Evolutionary conservation across 2,888 invertebrate species (phyloP), one percentile per base, ranked within the genome.

Genomic region (Euproctis similis): DNA sequence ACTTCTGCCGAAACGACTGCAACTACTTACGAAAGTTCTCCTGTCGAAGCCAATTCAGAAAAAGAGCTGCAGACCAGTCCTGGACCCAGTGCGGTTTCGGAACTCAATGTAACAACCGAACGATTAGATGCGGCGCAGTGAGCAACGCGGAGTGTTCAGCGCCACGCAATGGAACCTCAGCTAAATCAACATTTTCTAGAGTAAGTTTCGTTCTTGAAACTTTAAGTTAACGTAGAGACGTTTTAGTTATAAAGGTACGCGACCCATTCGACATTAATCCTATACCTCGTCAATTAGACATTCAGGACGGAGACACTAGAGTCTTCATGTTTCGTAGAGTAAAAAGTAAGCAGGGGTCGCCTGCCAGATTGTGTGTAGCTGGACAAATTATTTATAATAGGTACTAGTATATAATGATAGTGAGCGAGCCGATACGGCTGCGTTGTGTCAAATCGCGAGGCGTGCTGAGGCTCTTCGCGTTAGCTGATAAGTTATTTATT

Each of bases 141-240:
- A 53, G 51, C 26, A 36, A 19, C 24, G 12, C 16, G 28, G 46
- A 24, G 40, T 53, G 24, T 31, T 45, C 18, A 50, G 48, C 44
- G 36, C 50, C 26, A 28, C 50, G 39, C 59, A 48, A 64, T 53
- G 59, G 59, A 72, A 76, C 68, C 73, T 76, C 78, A 72, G 65
- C 68, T 69, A 52, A n/a, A 59, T 67, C 61, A 74, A 78, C 77
- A 80, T 80, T 80, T 76, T 59, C 59, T 75, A 77, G 75, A 70
- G 60, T 76, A 77, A 64, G 78, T 80, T 80, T 80, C 80, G 62
- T 72, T 74, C 59, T 72, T 64, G 78, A 75, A 80, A 76, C 77
- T 70, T 46, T 75, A 72, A 74, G 68, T 74, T 71, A 71, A 68
- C 38, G 64, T 80, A 81, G 81, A 75, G 73, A 71, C 72, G 78